A percentile compares a stretch with the other conserved stretches of the same genome.
phyloP scores from a whole-genome alignment of 2,797 vertebrate species.

The Pteropus rufus region DNA sequence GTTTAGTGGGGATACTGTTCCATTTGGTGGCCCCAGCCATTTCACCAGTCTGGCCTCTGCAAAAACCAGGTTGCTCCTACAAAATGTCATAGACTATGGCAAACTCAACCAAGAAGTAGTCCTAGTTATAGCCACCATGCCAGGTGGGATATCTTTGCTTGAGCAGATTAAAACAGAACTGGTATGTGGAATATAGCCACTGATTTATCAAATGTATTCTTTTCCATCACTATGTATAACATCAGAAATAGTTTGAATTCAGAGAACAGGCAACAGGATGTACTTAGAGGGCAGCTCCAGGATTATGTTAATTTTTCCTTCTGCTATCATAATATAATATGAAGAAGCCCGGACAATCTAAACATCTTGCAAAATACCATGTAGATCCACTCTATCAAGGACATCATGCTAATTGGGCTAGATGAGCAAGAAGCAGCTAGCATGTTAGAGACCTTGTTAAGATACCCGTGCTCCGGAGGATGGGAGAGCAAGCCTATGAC shows the following conservation, averaged over 20 bases:
- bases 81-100: background rate
- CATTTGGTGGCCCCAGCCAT: background rate
- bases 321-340: background rate
- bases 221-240: background rate
- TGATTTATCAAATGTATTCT: background rate
- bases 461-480: background rate
- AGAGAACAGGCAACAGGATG: background rate
- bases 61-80: background rate
- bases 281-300: background rate
- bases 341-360: background rate
- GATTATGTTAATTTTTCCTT: background rate
- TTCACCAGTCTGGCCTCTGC: background rate
- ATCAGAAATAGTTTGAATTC: background rate
- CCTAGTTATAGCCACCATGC: background rate
- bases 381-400: background rate
- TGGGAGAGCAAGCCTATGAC: background rate
- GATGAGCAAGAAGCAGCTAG: background rate
- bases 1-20: conserved; percentile 74
- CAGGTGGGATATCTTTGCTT: background rate
- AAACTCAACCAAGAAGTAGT: background rate
- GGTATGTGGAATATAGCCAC: background rate
- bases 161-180: background rate
- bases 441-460: background rate
- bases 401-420: background rate
- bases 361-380: background rate